Evolutionary conservation across 1,140 invertebrate genomes (phyloP).

Genomic region (Leptinotarsa undecemlineata): DNA sequence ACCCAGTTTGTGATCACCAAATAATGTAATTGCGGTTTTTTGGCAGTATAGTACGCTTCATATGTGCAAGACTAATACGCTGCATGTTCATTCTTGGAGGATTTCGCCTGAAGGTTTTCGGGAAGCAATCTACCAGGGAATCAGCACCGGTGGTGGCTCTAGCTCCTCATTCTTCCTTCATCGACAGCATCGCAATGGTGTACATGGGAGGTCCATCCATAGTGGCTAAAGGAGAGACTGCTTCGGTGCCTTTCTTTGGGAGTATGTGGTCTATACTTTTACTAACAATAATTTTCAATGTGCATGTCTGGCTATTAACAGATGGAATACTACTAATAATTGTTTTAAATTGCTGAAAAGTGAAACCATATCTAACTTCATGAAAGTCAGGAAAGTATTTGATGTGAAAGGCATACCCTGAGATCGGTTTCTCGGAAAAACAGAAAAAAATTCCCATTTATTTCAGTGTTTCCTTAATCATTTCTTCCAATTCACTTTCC

Average conservation of each 20-base stretch:
- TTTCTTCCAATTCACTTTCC: no score
- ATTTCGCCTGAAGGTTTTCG: slow-evolving; percentile 76
- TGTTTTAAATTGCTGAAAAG: no score
- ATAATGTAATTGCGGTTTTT: slow-evolving; percentile 10
- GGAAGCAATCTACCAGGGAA: slow-evolving; percentile 61
- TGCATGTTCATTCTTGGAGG: slow-evolving; percentile 76
- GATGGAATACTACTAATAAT: no score
- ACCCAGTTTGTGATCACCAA: background rate
- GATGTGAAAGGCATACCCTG: no score
- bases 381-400: no score
- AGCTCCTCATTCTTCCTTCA: slow-evolving; percentile 89
- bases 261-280: slow-evolving; percentile 65
- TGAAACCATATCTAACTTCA: no score
- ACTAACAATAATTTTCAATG: background rate
- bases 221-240: slow-evolving; percentile 83
- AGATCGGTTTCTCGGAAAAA: no score
- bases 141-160: slow-evolving; percentile 82
- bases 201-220: slow-evolving; percentile 81
- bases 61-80: slow-evolving; percentile 67
- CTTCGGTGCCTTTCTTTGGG: slow-evolving; percentile 82
- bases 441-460: no score
- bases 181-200: slow-evolving; percentile 83
- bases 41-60: slow-evolving; percentile 61
- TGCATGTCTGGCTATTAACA: no score
- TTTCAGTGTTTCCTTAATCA: no score